Conservation (phyloP, 1,140 invertebrate genomes). For the Batillaria attramentaria region DNA sequence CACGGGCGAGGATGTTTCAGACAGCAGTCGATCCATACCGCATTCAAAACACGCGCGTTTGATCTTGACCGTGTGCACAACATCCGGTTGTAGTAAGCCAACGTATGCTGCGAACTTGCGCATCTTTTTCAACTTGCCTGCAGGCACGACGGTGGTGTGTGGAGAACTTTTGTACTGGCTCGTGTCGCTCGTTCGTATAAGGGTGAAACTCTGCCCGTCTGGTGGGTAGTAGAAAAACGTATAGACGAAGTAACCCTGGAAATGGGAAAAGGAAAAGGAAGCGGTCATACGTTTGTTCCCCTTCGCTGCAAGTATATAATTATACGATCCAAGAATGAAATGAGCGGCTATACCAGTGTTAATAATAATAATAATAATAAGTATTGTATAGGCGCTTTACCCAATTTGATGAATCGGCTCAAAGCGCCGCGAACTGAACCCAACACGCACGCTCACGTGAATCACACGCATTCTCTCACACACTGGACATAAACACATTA, state of each 20-base stretch:
- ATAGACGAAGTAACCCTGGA: conserved; percentile 25
- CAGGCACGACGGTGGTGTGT: background rate
- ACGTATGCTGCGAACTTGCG: background rate
- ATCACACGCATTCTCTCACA: no score
- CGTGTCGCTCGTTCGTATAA: background rate
- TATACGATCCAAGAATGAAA: no score
- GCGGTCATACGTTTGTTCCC: background rate
- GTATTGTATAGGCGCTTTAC: no score
- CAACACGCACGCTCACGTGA: no score
- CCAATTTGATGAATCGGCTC: no score
- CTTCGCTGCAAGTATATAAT: no score
- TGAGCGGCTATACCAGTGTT: no score
- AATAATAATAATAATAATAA: no score
- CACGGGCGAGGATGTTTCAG: conserved; percentile 18
- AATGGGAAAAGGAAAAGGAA: background rate
- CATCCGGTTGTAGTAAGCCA: conserved; percentile 16
- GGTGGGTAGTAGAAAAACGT: conserved; percentile 24
- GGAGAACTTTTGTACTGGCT: background rate
- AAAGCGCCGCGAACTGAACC: no score
- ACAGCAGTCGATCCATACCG: conserved; percentile 21
- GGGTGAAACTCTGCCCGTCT: conserved; percentile 22
- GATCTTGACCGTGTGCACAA: conserved; percentile 16
- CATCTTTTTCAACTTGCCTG: conserved; percentile 24
- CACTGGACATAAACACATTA: no score
- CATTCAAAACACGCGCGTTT: conserved; percentile 23